phyloP scores from a whole-genome alignment of 2,113 vertebrate genomes.

The Hypanus sabinus region DNA sequence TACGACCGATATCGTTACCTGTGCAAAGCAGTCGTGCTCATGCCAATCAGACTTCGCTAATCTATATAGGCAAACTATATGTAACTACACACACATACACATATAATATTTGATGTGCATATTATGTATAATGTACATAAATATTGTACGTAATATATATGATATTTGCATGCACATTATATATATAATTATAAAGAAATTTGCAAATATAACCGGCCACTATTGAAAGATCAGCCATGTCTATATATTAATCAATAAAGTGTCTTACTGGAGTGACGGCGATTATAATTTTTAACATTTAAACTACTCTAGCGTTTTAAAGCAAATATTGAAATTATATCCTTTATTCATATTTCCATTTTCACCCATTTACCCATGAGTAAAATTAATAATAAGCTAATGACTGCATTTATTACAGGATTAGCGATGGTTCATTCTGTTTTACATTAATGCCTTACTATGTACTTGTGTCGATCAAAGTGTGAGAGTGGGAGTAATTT shows the following conservation, averaged over 20 bases:
- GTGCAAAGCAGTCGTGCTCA: background rate
- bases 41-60: background rate
- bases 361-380: background rate
- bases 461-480: conserved; percentile 23
- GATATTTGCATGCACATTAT: background rate
- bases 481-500: conserved; percentile 23
- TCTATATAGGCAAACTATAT: background rate
- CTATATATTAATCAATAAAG: background rate
- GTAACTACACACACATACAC: no score
- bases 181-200: background rate
- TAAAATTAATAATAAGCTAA: conserved; percentile 18
- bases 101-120: no score
- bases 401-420: conserved; percentile 21
- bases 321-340: background rate
- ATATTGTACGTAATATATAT: no score
- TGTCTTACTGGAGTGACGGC: background rate
- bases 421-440: conserved; percentile 4
- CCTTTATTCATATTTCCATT: background rate
- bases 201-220: background rate
- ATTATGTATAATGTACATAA: no score
- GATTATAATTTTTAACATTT: background rate
- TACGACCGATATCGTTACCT: no score
- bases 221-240: no score
- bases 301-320: background rate
- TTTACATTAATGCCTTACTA: conserved; percentile 26